Conservation (phyloP, 2,113 vertebrate genomes). For the Carettochelys insculpta region DNA sequence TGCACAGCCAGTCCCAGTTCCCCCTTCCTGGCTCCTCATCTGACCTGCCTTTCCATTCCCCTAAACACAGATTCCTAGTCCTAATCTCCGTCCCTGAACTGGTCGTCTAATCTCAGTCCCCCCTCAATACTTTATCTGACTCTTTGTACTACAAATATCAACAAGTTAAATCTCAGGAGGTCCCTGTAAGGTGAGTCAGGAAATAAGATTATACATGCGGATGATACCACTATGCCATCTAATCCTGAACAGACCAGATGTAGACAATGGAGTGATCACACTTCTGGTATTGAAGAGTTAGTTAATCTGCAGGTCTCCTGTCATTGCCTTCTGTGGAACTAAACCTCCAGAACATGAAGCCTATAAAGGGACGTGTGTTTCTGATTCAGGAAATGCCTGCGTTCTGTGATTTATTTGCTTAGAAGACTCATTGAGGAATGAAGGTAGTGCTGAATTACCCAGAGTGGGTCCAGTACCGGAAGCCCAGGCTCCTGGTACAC, state of each 20-base stretch:
- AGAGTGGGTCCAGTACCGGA: neutral
- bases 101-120: neutral
- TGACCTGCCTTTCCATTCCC: neutral
- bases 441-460: neutral
- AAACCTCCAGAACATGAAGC: neutral
- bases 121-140: neutral
- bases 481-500: neutral
- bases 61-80: neutral
- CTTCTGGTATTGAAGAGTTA: neutral
- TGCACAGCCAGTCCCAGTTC: neutral
- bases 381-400: neutral
- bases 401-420: constrained; percentile 6
- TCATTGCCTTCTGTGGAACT: neutral
- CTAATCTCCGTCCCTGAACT: neutral
- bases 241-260: neutral
- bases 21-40: neutral
- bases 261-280: neutral
- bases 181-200: neutral
- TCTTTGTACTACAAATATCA: neutral
- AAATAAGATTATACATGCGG: neutral
- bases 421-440: neutral
- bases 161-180: neutral
- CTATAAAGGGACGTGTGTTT: neutral
- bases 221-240: neutral
- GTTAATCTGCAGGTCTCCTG: neutral